Evolutionary conservation across 2,797 vertebrate genomes (phyloP), one percentile per base, ranked within the genome.

Genomic region (Harpagifer antarcticus): DNA sequence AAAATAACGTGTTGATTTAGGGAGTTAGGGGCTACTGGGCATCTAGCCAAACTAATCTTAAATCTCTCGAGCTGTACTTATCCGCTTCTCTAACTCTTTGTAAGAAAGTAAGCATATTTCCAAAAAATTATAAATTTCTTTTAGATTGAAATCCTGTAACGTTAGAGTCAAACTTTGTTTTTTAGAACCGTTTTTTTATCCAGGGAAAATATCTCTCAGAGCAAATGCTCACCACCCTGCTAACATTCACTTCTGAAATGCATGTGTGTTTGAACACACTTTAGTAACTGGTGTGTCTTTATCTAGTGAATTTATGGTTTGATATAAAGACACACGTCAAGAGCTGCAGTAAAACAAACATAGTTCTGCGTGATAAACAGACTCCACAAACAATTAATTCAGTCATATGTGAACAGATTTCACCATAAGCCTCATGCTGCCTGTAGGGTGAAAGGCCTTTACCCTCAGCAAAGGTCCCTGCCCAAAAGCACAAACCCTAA

Each of bases 381-480:
- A 54, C 59, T 37, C 11, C 52, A 55, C 27, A 56, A n/a, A 64
- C 44, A 72, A 57, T 44, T 42, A 13, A 49, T 59, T 68, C 13
- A 59, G 45, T 64, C 49, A 48, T 58, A 64, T 64, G 59, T 54
- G 54, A 68, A 9, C 47, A 49, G 64, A 79, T 64, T 68, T 52
- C 16, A n/a, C 70, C 10, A 47, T 63, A 72, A 72, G 60, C 70
- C 33, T 56, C 3, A 27, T 55, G 15, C 31, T 72, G 16, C 33
- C 19, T 56, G 31, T 19, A n/a, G 33, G 44, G 33, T 37, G 33
- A 55, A 19, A 56, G 20, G 31, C 53, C 16, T 64, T 57, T 56
- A 57, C 63, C 44, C 60, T 72, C 20, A 19, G 53, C 17, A 37
- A 49, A 47, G 49, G 58, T 60, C 56, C 33, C 33, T 37, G 33